Conservation (phyloP, 2,888 invertebrate genomes). For the Eurytoma californica region DNA sequence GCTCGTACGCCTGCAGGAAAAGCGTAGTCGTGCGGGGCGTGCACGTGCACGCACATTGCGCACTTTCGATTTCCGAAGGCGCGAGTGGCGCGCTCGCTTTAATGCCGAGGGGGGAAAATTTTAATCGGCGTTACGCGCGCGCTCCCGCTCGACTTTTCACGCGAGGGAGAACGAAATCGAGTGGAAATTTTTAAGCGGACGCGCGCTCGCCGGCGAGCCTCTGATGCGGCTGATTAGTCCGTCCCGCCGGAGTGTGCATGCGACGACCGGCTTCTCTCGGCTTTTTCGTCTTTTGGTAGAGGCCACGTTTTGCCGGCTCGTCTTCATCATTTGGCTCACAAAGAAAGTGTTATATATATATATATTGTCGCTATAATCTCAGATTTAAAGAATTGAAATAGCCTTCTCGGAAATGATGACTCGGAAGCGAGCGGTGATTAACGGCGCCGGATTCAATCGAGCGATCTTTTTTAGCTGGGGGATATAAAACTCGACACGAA, state of each 20-base stretch:
- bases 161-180: not conserved
- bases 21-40: not conserved
- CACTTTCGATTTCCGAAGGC: slow-evolving; percentile 44
- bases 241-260: too few species aligned
- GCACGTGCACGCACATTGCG: not conserved
- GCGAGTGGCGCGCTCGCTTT: not conserved
- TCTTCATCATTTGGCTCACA: not conserved
- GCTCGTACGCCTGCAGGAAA: not conserved
- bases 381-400: slow-evolving; percentile 25
- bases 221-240: not conserved
- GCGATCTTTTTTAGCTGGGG: not conserved
- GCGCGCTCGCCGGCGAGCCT: not conserved
- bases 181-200: not conserved
- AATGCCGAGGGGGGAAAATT: slow-evolving; percentile 28
- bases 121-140: slow-evolving; percentile 8
- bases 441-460: not conserved
- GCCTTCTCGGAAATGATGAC: slow-evolving; percentile 22
- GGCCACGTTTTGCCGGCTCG: not conserved
- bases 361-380: slow-evolving; percentile 6
- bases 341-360: slow-evolving; percentile 11
- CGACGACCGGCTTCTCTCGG: too few species aligned
- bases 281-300: not conserved
- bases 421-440: not conserved
- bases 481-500: not conserved
- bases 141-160: slow-evolving; percentile 2